Evolutionary conservation across 2,797 vertebrate genomes (phyloP), one percentile per base, ranked within the genome.

Genomic region (Chelmon rostratus): DNA sequence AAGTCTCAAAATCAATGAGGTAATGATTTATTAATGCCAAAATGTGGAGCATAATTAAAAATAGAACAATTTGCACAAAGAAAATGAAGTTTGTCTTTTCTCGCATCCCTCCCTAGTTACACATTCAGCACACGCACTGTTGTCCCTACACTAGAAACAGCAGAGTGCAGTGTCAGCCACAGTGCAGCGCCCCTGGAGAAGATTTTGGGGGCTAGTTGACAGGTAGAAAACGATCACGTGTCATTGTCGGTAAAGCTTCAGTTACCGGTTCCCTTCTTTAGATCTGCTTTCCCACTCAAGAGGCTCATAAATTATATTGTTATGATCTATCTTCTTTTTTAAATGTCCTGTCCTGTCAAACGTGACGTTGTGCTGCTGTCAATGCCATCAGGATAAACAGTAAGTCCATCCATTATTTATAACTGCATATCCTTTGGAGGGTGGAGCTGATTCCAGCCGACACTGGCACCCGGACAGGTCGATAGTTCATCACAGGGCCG

Each of bases 11-110:
- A 87, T 86, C 84, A 83, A 86, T 73, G 77, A 83, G 73, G 42
- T 79, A 72, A 82, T 85, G 68, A 89, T 88, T 87, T 88, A 88
- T 87, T 82, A 63, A 91, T 81, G 44, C 50, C 61, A 40, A 78
- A 78, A 76, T 64, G 40, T 81, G 68, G 54, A 69, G 28, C 25
- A 12, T 82, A 67, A 89, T 90, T 78, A 80, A 87, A 82, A 88
- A 71, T 23, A 63, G 53, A 78, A 66, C 65, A 4, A 63, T 86
- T 83, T 88, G 53, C 76, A 79, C 47, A 79, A 49, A 77, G 67
- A 49, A 78, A 78, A 79, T 76, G 31, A 53, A 50, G 64, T 76
- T 64, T 53, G 64, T 79, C 40, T 71, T 44, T 72, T 72, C n/a
- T 50, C 64, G 62, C 56, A 31, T 21, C 16, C 33, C 40, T 47